Conservation (phyloP, 2,888 invertebrate genomes). For the Melipona bicolor region DNA sequence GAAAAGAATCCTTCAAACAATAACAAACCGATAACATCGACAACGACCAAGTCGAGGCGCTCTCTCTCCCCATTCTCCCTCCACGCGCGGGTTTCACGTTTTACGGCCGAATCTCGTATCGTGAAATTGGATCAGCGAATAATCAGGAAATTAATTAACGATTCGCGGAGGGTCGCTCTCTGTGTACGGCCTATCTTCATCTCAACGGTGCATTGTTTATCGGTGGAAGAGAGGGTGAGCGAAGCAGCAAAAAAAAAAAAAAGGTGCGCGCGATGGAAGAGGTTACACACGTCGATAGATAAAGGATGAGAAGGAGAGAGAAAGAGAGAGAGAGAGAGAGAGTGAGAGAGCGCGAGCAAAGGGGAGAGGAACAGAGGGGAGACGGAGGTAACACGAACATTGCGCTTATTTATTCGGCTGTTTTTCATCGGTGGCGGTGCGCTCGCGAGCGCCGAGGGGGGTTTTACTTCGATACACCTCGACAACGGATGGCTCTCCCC, state of each 20-base stretch:
- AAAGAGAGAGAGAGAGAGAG: too few relatives aligned
- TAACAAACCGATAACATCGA: constrained; percentile 27
- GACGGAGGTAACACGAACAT: constrained; percentile 47
- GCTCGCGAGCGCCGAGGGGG: not conserved
- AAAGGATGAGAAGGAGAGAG: not conserved
- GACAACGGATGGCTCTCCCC: constrained; percentile 65
- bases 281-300: not conserved
- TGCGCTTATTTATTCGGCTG: constrained; percentile 59
- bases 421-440: constrained; percentile 60
- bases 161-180: constrained; percentile 24
- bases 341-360: not conserved
- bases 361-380: not conserved
- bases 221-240: constrained; percentile 23
- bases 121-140: constrained; percentile 58
- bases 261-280: constrained; percentile 8
- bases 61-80: not conserved
- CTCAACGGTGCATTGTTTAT: constrained; percentile 47
- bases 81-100: not conserved
- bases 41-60: constrained; percentile 2
- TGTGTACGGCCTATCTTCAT: constrained; percentile 28
- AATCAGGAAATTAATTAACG: constrained; percentile 63
- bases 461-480: constrained; percentile 61
- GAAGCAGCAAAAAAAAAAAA: not conserved
- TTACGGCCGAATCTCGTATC: constrained; percentile 2
- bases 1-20: constrained; percentile 35